A percentile compares a stretch with the other conserved stretches of the same genome.
These are phyloP conservation scores for Branchellion lobata DNA, from an alignment of 2,888 invertebrate genomes.

Conservation along the genomic window DNA sequence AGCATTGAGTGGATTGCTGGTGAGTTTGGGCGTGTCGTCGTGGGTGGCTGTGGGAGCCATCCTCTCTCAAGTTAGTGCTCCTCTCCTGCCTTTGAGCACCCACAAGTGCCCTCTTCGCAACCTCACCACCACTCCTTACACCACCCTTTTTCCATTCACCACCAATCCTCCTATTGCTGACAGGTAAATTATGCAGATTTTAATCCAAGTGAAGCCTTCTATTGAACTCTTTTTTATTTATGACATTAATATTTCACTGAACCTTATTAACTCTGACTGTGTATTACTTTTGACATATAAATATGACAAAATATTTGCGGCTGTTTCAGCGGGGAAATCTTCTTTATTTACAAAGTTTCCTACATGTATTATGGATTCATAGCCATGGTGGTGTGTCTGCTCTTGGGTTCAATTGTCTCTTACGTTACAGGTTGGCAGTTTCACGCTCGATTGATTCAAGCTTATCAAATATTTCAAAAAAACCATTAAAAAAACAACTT, in stretches of 20 bases:
- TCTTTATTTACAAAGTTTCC: conserved; percentile 15
- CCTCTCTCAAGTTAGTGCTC: conserved; percentile 4
- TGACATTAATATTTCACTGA: too few species aligned
- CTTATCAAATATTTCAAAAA: too few species aligned
- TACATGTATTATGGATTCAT: conserved; percentile 40
- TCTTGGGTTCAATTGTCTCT: conserved; percentile 12
- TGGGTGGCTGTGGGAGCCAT: conserved; percentile 41
- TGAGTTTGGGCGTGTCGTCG: conserved; percentile 27
- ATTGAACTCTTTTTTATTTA: too few species aligned
- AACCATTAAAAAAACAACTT: too few species aligned
- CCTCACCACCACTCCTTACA: too few species aligned
- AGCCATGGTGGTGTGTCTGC: not conserved
- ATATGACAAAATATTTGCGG: too few species aligned
- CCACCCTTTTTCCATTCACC: too few species aligned
- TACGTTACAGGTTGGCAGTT: not conserved
- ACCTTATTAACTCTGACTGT: too few species aligned
- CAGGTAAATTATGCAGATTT: too few species aligned
- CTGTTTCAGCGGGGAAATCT: not conserved
- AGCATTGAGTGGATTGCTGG: conserved; percentile 12
- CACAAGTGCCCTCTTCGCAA: conserved; percentile 20
- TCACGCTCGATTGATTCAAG: not conserved
- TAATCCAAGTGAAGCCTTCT: too few species aligned
- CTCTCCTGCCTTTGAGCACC: conserved; percentile 7
- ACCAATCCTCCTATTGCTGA: too few species aligned
- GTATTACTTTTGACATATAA: too few species aligned